Base-by-base conservation (phyloP, 1,140 invertebrate species). In the Vanessa tameamea region DNA sequence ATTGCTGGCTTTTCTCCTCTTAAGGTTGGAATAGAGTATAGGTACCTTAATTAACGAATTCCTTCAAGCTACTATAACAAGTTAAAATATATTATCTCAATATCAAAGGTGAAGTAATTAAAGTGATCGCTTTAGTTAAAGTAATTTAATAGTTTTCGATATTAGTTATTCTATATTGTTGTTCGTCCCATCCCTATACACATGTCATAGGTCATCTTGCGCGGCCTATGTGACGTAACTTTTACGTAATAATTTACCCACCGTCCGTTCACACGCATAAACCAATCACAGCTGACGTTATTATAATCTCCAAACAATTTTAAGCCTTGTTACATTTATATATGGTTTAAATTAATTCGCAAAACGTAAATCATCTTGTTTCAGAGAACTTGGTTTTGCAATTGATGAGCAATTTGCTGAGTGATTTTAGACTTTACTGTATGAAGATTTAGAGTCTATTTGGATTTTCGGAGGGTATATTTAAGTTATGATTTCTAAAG, bases 211-310 rank as follows among this genome's bases (percentile, higher is more conserved):
- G 76, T 78, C 76, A 78, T 48, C 23, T 59, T 53, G 47, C 51
- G 73, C 78, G 70, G 64, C 47, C 73, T 6, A 51, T 50, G 57
- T 79, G 72, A 79, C 69, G 80, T 81, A 81, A 81, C 51, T 16
- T 15, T 81, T 78, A 79, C 75, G 79, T 78, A 77, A 78, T 66
- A 63, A 71, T 67, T 78, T 64, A 71, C 66, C 66, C 70, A 75
- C 73, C 70, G 74, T 51, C 71, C 73, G 71, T 72, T 75, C 76
- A 76, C 78, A 80, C 76, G 75, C 75, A 71, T 69, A 74, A 69
- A 73, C 75, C 51, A 48, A 64, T 77, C 73, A 43, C 50, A 72
- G 20, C 31, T 57, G 53, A 68, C n/a, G 61, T 51, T 47, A 50
- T 47, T 67, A 47, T 16, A 11, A n/a, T 16, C 11, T 31, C 15